Percentiles rank a stretch among this genome's conserved stretches.
Evolutionary conservation across 2,113 vertebrate species (phyloP).

Genomic region (Hippocampus guttulatus): DNA sequence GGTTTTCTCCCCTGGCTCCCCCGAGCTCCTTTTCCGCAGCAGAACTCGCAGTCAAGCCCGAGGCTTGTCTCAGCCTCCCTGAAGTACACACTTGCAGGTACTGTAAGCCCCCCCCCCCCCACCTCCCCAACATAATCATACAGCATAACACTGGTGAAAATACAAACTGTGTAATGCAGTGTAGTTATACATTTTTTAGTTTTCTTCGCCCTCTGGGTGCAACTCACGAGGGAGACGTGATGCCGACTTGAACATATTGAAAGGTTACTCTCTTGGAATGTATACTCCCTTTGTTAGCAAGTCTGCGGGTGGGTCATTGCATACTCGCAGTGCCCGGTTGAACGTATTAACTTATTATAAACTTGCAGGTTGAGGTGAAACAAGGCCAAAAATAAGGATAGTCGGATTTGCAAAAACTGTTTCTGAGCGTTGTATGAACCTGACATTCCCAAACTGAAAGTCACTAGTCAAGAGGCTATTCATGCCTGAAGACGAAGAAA

Average conservation of each 20-base stretch:
- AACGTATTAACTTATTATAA: conserved; percentile 40
- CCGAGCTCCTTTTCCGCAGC: conserved; percentile 16
- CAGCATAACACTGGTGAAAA: not conserved
- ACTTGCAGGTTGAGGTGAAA: conserved; percentile 39
- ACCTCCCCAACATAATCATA: not conserved
- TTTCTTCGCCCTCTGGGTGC: not conserved
- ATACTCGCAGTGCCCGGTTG: conserved; percentile 30
- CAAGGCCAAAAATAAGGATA: conserved; percentile 30
- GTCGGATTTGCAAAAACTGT: not conserved
- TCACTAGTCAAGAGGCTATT: not conserved
- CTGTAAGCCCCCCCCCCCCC: conserved; percentile 1
- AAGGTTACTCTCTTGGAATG: conserved; percentile 17
- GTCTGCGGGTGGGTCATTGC: conserved; percentile 27
- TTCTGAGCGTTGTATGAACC: too few species aligned
- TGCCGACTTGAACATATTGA: conserved; percentile 3
- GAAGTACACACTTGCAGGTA: conserved; percentile 11
- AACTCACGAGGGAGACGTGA: not conserved
- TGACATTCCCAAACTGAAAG: too few species aligned
- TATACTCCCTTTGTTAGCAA: conserved; percentile 22
- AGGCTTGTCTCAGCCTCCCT: conserved; percentile 15
- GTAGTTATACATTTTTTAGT: not conserved
- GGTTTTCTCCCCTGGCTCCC: not conserved
- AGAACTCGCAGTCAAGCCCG: conserved; percentile 26
- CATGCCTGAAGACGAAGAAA: not conserved
- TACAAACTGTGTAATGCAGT: not conserved